Conservation (phyloP, 2,797 vertebrate species). For the Echeneis naucrates region DNA sequence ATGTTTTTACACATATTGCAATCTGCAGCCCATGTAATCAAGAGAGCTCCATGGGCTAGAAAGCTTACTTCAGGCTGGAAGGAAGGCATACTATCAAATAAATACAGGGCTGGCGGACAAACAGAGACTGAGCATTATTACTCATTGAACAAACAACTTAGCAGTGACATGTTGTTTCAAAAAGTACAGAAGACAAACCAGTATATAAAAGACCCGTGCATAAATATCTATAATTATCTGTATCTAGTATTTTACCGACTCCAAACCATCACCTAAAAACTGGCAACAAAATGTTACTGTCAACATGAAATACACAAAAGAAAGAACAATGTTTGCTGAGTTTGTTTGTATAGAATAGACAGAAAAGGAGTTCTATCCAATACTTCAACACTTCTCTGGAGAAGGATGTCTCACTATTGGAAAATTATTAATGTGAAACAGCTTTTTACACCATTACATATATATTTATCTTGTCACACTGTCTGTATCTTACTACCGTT, state of each 20-base stretch:
- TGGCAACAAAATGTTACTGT: neutral
- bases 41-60: neutral
- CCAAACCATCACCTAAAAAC: neutral
- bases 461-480: neutral
- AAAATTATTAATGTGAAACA: neutral
- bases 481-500: neutral
- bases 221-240: neutral
- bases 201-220: neutral
- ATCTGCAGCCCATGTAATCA: conserved; percentile 2
- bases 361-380: neutral
- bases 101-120: neutral
- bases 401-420: neutral
- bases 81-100: neutral
- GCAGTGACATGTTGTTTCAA: neutral
- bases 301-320: neutral
- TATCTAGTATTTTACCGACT: neutral
- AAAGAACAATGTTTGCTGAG: neutral
- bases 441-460: neutral
- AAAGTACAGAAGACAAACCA: neutral
- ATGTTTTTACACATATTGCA: conserved; percentile 23
- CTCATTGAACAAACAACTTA: too few relatives aligned
- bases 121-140: too few relatives aligned
- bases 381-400: neutral
- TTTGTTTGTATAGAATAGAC: neutral
- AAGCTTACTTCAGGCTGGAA: neutral